Base-by-base conservation (phyloP, 2,888 invertebrate genomes). In the Campopleginae sp. region DNA sequence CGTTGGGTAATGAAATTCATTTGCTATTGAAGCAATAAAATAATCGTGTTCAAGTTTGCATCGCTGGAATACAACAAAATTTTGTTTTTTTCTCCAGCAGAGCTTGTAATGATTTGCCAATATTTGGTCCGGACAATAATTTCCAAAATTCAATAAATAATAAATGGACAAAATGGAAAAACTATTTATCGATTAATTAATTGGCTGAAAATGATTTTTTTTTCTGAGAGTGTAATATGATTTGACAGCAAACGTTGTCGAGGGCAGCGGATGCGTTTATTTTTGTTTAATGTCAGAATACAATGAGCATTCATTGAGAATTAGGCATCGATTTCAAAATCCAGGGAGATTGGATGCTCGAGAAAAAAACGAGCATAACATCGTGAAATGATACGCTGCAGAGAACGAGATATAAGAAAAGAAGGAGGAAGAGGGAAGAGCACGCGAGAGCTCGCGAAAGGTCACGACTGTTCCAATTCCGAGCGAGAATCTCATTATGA, bases 321-420 rank as follows among this genome's bases (percentile, higher is more conserved):
- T 65, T 33, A 33, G 14, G 38, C 8, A 51, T 51, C 66, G 66
- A 77, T 77, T 77, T n/a, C 33, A 4, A 23, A 66, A 66, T 51
- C 38, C 51, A 38, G 12, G 8, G 63, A 33, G 33, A 77, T 77
- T 66, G 33, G 66, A 48, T 77, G 66, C 23, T 46, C 17, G 33
- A 38, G 7, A 42, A 51, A 76, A 66, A 23, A 76, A 8, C 48
- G 7, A 19, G 1, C 5, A 23, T 27, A 63, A 27, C 33, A 19
- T 38, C 48, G n/a, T 51, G 8, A 38, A 65, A 48, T 23, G 65
- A 76, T 66, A 51, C 65, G 19, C n/a, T n/a, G 23, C 3, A 38
- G 48, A 74, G 14, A 38, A 27, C 46, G 58, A 27, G 5, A 58
- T 27, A 27, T 4, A 14, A 14, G 14, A 42, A n/a, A 38, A 65